Evolutionary conservation across 2,888 invertebrate genomes (phyloP), one percentile per base, ranked within the genome.

Genomic region (Agrochola lota): DNA sequence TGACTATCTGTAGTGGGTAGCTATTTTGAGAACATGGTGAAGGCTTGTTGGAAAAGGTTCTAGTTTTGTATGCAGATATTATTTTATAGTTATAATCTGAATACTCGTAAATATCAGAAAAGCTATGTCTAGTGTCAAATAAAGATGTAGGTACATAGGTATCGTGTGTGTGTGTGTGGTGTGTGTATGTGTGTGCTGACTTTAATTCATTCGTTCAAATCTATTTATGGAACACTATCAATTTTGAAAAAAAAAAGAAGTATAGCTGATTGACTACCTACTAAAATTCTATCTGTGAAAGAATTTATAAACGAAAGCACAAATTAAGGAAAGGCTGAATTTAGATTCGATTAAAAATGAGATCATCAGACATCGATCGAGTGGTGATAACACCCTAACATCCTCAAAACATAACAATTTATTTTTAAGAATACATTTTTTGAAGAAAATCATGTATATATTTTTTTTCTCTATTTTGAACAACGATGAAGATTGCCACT

Each of bases 401-500:
- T 46, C 23, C 43, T 40, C 6, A 52, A 63, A 74, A 43, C 6
- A 49, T 17, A 9, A 30, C 57, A 63, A 68, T 2, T 43, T 68
- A 49, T n/a, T 60, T 60, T 59, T 15, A 15, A 20, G 0, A 5
- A 46, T 12, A 57, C 9, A 20, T 66, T 35, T 49, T 66, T 77
- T 55, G 9, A 62, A 43, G 26, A 70, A 63, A 75, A 11, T n/a
- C 35, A 57, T 62, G 43, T 20, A 6, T 23, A n/a, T n/a, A n/a
- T 15, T 67, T 59, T 69, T 60, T 59, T 70, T 62, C 7, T 57
- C 73, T 67, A 67, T 78, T 73, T 73, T 76, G n/a, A 52, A 72
- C 57, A 62, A 71, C 43, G 26, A 55, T n/a, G 67, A 64, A 84
- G 62, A 80, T 84, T 80, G 72, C 62, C 72, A 80, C 66, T 12